Conservation (phyloP, 2,888 invertebrate species). For the Cheiracanthium punctorium region DNA sequence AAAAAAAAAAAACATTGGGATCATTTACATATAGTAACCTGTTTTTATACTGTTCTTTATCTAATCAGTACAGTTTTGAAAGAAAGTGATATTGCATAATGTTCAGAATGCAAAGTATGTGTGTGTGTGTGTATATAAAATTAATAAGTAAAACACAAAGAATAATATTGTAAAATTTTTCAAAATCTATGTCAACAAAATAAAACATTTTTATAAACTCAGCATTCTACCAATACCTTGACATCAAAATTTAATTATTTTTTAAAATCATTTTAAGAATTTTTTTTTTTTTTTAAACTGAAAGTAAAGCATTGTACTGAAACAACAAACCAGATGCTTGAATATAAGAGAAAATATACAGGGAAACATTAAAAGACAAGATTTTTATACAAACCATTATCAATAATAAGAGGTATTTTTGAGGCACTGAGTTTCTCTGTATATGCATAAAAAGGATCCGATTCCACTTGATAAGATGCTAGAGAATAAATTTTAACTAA, state of each 20-base stretch:
- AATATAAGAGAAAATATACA: neutral
- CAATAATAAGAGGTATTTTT: slow-evolving; percentile 51
- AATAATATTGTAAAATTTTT: no score
- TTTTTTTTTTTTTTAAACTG: neutral
- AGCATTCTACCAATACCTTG: neutral
- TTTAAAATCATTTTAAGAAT: neutral
- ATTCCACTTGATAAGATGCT: slow-evolving; percentile 35
- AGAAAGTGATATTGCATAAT: no score
- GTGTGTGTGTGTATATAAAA: no score
- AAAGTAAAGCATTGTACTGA: neutral
- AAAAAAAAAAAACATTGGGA: no score
- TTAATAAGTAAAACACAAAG: no score
- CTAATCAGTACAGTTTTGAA: no score
- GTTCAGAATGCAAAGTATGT: no score
- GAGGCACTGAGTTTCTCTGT: slow-evolving; percentile 19
- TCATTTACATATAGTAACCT: no score
- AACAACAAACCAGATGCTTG: neutral
- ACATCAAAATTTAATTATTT: neutral
- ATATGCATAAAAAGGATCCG: slow-evolving; percentile 50
- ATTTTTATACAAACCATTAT: slow-evolving; percentile 51
- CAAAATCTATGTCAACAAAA: no score
- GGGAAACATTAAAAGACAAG: no score
- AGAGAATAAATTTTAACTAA: slow-evolving; percentile 71
- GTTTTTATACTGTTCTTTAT: no score
- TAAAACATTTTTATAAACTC: neutral